Conservation (phyloP, 2,888 invertebrate genomes). For the Drosophila pseudotalamancana region DNA sequence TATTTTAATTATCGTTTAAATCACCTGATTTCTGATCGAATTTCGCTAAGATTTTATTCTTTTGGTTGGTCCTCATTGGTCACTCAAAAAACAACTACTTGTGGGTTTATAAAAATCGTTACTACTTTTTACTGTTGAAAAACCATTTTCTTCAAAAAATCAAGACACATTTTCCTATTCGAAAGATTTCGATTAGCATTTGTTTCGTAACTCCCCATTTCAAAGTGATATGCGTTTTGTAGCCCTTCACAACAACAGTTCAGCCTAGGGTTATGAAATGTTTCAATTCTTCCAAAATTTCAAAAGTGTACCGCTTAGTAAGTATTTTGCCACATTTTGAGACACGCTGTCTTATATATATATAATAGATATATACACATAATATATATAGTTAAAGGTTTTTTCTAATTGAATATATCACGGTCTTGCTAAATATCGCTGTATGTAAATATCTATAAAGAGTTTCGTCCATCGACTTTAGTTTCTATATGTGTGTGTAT, state of each 20-base stretch:
- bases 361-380: constrained; percentile 64
- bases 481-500: constrained; percentile 40
- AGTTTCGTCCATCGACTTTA: constrained; percentile 58
- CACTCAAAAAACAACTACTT: constrained; percentile 53
- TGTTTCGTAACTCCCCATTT: constrained; percentile 50
- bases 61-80: constrained; percentile 73
- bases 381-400: constrained; percentile 47
- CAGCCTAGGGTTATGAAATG: constrained; percentile 48
- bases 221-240: constrained; percentile 71
- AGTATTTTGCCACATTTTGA: constrained; percentile 71
- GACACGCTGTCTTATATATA: constrained; percentile 61
- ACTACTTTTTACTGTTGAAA: constrained; percentile 24
- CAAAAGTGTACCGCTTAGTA: constrained; percentile 49
- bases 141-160: constrained; percentile 34
- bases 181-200: constrained; percentile 11
- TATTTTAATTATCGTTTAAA: constrained; percentile 20
- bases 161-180: constrained; percentile 46
- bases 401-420: constrained; percentile 75
- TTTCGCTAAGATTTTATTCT: constrained; percentile 33
- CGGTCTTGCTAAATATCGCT: constrained; percentile 77
- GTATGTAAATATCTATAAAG: constrained; percentile 72
- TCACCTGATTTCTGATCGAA: constrained; percentile 55
- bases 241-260: constrained; percentile 72
- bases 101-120: constrained; percentile 33
- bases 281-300: constrained; percentile 17